These are phyloP conservation scores for Dysmachus trigonus DNA, from an alignment of 2,888 invertebrate species.

Conservation along the genomic window DNA sequence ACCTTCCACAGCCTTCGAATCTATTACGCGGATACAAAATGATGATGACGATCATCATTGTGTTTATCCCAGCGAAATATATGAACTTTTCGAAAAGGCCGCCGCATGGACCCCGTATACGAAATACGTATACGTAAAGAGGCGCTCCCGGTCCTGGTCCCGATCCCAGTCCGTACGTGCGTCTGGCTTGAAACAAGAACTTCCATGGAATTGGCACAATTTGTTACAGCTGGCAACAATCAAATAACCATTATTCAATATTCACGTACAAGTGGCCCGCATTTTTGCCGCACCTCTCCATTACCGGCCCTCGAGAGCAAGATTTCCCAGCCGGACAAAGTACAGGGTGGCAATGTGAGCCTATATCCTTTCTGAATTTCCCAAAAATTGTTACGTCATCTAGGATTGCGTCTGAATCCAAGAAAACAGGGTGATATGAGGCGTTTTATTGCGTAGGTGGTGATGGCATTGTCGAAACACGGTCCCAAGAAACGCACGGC, in stretches of 20 bases:
- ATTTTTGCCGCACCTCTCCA: background rate
- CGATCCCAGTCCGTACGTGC: constrained; percentile 2
- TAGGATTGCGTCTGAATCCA: constrained; percentile 1
- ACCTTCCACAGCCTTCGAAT: constrained; percentile 22
- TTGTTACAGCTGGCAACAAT: constrained; percentile 50
- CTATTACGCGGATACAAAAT: constrained; percentile 43
- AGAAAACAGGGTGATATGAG: constrained; percentile 19
- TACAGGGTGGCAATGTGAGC: constrained; percentile 6
- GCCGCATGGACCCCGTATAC: background rate
- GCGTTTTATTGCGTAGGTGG: constrained; percentile 34
- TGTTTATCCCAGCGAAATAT: constrained; percentile 46
- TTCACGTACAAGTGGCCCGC: constrained; percentile 45
- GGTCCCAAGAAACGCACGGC: background rate
- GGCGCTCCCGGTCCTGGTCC: background rate
- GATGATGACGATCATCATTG: constrained; percentile 46
- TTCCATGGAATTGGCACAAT: constrained; percentile 42
- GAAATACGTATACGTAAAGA: background rate
- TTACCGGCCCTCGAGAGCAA: background rate
- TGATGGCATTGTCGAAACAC: background rate
- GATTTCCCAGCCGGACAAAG: background rate
- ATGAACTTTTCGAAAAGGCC: constrained; percentile 35
- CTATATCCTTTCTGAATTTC: constrained; percentile 9
- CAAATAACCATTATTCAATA: constrained; percentile 51
- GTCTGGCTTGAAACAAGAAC: background rate
- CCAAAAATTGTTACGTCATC: constrained; percentile 40